Percentiles rank a stretch among this genome's conserved stretches.
Evolutionary conservation across 2,888 invertebrate species (phyloP).

Genomic region (Lithosia quadra): DNA sequence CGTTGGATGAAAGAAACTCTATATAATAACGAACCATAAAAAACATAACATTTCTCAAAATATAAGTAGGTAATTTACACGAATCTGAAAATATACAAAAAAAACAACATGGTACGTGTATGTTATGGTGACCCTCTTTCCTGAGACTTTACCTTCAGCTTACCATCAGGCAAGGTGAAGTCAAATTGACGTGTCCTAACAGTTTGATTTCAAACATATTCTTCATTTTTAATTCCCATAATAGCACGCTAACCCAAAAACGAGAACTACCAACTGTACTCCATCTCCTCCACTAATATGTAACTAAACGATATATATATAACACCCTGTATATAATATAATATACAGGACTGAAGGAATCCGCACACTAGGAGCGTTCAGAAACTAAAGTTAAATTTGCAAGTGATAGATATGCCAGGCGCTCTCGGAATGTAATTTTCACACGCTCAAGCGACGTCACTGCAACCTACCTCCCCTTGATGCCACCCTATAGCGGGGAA

Average conservation of each 20-base stretch:
- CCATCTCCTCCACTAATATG: background rate
- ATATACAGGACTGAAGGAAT: slow-evolving; percentile 44
- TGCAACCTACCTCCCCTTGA: slow-evolving; percentile 59
- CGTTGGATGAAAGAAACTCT: no score
- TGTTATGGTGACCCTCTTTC: no score
- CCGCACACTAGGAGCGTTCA: slow-evolving; percentile 55
- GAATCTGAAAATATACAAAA: no score
- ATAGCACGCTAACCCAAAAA: background rate
- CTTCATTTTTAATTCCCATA: background rate
- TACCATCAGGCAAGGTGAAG: no score
- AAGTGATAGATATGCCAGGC: slow-evolving; percentile 87
- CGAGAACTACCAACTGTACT: background rate
- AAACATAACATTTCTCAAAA: no score
- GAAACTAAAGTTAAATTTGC: slow-evolving; percentile 87
- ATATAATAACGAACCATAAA: no score
- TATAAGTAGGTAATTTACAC: no score
- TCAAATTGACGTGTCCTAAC: no score
- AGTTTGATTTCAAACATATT: background rate
- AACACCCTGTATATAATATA: slow-evolving; percentile 33
- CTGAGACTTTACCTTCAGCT: no score
- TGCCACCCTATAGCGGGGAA: slow-evolving; percentile 47
- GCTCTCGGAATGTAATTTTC: slow-evolving; percentile 87
- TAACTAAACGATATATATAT: slow-evolving; percentile 18
- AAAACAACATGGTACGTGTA: no score
- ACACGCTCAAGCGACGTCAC: slow-evolving; percentile 83